Base-by-base conservation (phyloP, 2,888 invertebrate species). In the Drosophila peninsularis region DNA sequence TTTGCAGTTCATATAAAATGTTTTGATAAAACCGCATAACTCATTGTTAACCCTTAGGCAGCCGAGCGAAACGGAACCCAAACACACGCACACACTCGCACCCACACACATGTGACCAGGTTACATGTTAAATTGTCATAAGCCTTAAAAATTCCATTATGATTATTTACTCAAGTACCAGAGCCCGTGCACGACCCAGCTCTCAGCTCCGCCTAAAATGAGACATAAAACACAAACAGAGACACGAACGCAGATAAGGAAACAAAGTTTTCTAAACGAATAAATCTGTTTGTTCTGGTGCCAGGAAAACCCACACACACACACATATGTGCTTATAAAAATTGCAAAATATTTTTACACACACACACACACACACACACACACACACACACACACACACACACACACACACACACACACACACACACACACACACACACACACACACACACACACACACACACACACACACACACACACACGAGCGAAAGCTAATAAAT, bases 91-190 rank as follows among this genome's bases (percentile, higher is more conserved):
- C 39, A 32, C 42, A 39, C 24, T 19, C 27, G 37, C 42, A 53
- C 42, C 55, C 54, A 36, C 41, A 54, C 21, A 37, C 24, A 27
- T 19, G n/a, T 5, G 36, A 13, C 47, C 39, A 67, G 67, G 64
- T 71, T 71, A 79, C 75, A 82, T 86, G 69, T 78, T 82, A 73
- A 82, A 82, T 82, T 88, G 75, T 78, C 87, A 71, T 75, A 86
- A 83, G 87, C 83, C 87, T 83, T 82, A 83, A 80, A 88, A 88
- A 83, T 83, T 83, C 88, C 83, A 83, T 83, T 83, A 88, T 86
- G 80, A 83, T 83, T 83, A 83, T 83, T 88, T 83, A 80, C 83
- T 80, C 83, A 88, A 78, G 83, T 71, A 47, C 64, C 68, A 68
- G 57, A 61, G 17, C 10, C 27, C 27, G 32, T 24, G 10, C 37